Base-by-base conservation (phyloP, 1,140 invertebrate species). In the Vanessa tameamea region DNA sequence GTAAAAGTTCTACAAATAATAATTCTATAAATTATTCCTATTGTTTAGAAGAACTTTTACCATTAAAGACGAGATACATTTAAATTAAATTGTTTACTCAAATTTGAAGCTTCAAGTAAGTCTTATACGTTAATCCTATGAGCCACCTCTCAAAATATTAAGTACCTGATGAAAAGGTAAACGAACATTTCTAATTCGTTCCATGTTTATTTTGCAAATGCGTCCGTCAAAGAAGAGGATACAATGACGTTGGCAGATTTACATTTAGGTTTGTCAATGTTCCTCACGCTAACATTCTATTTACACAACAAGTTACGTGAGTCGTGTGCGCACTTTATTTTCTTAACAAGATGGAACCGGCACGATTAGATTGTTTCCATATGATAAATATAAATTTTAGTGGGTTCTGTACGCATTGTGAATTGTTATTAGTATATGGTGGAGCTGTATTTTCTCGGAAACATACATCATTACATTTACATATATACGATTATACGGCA, bases 291-390 rank as follows among this genome's bases (percentile, higher is more conserved):
- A 57, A 66, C 55, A 55, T 73, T 73, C 55, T 69, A 69, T 74
- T 73, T 74, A 57, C 72, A 64, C 66, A 74, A 69, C 48, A 23
- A 69, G 23, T 64, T 69, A 74, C 66, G 59, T 69, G 67, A 69
- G 48, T 50, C 72, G 64, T 73, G 57, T 73, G 72, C 68, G 57
- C 57, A 48, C 14, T 51, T 61, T 47, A 26, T 61, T 64, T 63
- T 55, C 64, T 68, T 73, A 73, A 73, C 65, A 64, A 74, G 59
- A 74, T 74, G 59, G 31, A 12, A 55, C 26, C 43, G n/a, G 48
- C 64, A 74, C 72, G 72, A 74, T 68, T 51, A 61, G n/a, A 67
- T 69, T 23, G 47, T 61, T 37, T 31, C 57, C 26, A 61, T 63
- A 50, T 47, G 43, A 64, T 64, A 64, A 47, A 47, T 64, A 20